Conservation (phyloP, 2,888 invertebrate genomes). For the Hemicrepidius hirtus region DNA sequence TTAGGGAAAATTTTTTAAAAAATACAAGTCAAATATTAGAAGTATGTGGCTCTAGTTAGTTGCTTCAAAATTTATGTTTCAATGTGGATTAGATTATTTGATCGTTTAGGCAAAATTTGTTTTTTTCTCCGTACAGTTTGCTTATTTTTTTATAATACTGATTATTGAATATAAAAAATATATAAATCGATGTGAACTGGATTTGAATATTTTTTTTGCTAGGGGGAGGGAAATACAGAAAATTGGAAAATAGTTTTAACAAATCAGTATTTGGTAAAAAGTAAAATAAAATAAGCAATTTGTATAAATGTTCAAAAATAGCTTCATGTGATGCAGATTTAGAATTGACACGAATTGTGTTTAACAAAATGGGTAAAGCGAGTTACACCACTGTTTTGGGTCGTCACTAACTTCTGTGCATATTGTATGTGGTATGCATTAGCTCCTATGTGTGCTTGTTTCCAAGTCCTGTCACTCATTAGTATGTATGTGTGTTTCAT, state of each 20-base stretch:
- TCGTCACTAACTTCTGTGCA: constrained; percentile 51
- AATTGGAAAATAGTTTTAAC: too few species aligned
- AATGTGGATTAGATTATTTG: too few species aligned
- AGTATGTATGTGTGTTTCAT: constrained; percentile 60
- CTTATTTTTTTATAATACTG: too few species aligned
- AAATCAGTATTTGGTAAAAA: too few species aligned
- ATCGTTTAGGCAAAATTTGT: too few species aligned
- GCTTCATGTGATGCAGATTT: neutral
- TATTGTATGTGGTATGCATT: constrained; percentile 43
- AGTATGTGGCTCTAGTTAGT: neutral
- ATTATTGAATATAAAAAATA: too few species aligned
- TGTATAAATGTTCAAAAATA: neutral
- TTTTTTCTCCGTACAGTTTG: too few species aligned
- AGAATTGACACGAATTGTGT: neutral
- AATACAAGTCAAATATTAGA: constrained; percentile 7
- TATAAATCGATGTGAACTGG: too few species aligned
- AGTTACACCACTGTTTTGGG: constrained; percentile 37
- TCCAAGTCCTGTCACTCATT: constrained; percentile 44
- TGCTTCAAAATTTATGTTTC: too few species aligned
- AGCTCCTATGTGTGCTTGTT: constrained; percentile 49
- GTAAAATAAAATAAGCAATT: neutral
- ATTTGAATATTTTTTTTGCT: too few species aligned
- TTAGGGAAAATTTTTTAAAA: too few species aligned
- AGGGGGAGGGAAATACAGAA: too few species aligned
- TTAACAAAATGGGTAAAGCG: constrained; percentile 12